These are phyloP conservation scores for Himalopsyche japonica DNA, from an alignment of 2,888 invertebrate genomes.

Conservation along the genomic window DNA sequence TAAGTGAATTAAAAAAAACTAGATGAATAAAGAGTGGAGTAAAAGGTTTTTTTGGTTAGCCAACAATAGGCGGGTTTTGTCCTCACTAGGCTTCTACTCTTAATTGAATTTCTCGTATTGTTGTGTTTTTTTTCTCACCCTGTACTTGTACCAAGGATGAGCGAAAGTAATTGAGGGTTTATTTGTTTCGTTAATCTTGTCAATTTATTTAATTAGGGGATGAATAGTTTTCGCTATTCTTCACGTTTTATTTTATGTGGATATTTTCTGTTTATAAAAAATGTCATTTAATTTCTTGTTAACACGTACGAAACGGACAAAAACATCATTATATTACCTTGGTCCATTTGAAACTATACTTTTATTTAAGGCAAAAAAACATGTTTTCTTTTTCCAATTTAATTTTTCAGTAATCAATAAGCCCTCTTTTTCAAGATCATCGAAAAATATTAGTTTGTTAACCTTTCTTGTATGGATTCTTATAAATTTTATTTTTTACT, in stretches of 20 bases:
- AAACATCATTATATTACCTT: no score
- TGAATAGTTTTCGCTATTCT: neutral
- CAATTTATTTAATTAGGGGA: neutral
- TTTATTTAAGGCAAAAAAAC: no score
- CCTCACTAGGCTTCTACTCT: neutral
- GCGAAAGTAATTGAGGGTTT: neutral
- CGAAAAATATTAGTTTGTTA: no score
- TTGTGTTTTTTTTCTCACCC: neutral
- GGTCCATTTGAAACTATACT: no score
- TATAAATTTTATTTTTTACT: no score
- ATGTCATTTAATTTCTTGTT: no score
- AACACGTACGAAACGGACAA: no score
- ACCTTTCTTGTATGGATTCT: no score
- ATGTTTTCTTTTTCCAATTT: no score
- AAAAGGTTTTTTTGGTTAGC: neutral
- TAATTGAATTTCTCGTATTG: slow-evolving; percentile 4
- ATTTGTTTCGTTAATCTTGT: neutral
- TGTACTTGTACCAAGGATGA: neutral
- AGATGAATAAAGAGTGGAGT: neutral
- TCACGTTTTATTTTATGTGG: neutral
- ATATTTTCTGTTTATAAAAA: no score
- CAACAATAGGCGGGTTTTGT: neutral
- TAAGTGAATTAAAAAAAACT: neutral
- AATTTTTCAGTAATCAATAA: no score
- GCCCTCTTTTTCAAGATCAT: no score